phyloP scores from a whole-genome alignment of 2,888 invertebrate genomes.

The Scrobipalpa atriplicella region DNA sequence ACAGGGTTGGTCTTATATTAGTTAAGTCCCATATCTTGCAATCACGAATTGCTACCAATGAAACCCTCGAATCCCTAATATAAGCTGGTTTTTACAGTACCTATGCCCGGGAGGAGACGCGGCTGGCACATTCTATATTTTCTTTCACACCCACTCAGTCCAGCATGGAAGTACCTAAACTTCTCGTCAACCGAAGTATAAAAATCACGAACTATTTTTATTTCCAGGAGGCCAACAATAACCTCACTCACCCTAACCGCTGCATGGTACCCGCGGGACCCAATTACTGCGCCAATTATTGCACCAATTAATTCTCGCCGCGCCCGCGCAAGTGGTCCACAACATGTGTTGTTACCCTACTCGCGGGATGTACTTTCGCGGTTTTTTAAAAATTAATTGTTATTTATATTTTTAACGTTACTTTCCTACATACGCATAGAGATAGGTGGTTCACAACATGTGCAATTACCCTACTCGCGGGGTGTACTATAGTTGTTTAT shows the following conservation, averaged over 20 bases:
- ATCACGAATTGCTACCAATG: too few species aligned
- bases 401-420: too few species aligned
- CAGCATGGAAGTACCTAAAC: neutral
- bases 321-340: slow-evolving; percentile 36
- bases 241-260: slow-evolving; percentile 7
- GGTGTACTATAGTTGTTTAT: slow-evolving; percentile 2
- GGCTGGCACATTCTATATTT: too few species aligned
- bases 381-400: neutral
- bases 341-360: slow-evolving; percentile 47
- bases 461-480: slow-evolving; percentile 46
- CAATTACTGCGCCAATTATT: slow-evolving; percentile 42
- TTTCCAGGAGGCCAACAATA: neutral
- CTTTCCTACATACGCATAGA: too few species aligned
- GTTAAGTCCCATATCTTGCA: too few species aligned
- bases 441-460: slow-evolving; percentile 45
- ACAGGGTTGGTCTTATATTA: too few species aligned
- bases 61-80: too few species aligned
- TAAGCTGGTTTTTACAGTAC: too few species aligned
- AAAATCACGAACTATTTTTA: neutral
- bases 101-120: too few species aligned
- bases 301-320: slow-evolving; percentile 45
- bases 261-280: slow-evolving; percentile 42
- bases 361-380: too few species aligned
- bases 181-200: neutral
- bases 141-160: too few species aligned